Base-by-base conservation (phyloP, 2,888 invertebrate genomes). In the Stenodema calcarata region DNA sequence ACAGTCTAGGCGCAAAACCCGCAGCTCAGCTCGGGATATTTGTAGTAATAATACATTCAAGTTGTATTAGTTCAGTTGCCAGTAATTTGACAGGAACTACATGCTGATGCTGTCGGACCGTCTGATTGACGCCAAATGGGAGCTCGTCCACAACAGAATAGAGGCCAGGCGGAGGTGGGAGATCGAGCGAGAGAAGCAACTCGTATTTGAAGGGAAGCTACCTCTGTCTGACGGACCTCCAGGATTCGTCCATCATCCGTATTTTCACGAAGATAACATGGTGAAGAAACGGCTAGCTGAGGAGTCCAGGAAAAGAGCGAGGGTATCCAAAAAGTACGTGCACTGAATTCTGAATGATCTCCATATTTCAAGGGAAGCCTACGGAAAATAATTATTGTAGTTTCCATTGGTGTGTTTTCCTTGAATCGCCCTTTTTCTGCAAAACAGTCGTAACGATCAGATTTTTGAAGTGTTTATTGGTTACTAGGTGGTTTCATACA, bases 131-230 rank as follows among this genome's bases (percentile, higher is more conserved):
- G 69, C 82, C 28, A 62, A 82, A 30, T 70, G 69, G 82, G 70
- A 70, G 14, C 70, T 82, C 23, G 70, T 82, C 23, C 69, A 82
- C 42, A 82, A 70, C 27, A 35, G 82, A 0, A 82, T 82, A 12
- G 70, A 82, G 11, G 82, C 70, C 23, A 16, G 62, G 16, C 30
- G 41, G n/a, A 42, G 62, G 14, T 82, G 82, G 82, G 88, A 88
- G 42, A 93, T 94, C 92, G 94, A 94, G 90, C 92, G 95, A 86
- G 93, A 95, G 88, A 95, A 95, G 90, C 93, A 93, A 88, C 91
- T 95, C 88, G 94, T 95, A 87, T 92, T 95, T 35, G 93, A 93
- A 78, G 94, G 95, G 41, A 93, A 93, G 90, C 94, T 95, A 73
- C 94, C 94, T 0, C 91, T 95, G 54, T 92, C 93, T 88, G 93